Evolutionary conservation across 2,888 invertebrate genomes (phyloP).

Genomic region (Rhamnusium bicolor): DNA sequence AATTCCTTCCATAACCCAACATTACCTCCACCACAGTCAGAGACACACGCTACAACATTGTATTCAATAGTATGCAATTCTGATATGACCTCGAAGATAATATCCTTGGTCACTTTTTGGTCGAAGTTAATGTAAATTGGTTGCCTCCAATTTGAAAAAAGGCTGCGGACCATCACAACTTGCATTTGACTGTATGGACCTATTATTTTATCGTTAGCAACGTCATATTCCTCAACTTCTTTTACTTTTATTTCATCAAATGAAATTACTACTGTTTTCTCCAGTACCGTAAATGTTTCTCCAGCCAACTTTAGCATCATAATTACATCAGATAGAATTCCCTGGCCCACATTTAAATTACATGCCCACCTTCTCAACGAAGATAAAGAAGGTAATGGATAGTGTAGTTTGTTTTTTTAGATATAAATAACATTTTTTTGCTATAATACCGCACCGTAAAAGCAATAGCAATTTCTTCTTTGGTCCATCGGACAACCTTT

Average conservation of each 20-base stretch:
- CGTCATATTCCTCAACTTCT: slow-evolving; percentile 43
- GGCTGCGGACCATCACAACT: slow-evolving; percentile 3
- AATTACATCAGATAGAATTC: slow-evolving; percentile 40
- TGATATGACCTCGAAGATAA: not conserved
- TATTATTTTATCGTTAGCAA: slow-evolving; percentile 43
- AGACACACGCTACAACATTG: slow-evolving; percentile 25
- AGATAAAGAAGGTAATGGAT: slow-evolving; percentile 48
- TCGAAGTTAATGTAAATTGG: not conserved
- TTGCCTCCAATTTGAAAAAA: slow-evolving; percentile 9
- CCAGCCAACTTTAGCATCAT: not conserved
- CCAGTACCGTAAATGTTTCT: not conserved
- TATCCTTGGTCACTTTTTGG: not conserved
- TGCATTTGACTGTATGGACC: slow-evolving; percentile 28
- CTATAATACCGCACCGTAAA: slow-evolving; percentile 50
- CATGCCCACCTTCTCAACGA: slow-evolving; percentile 46
- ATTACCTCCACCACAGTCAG: slow-evolving; percentile 24
- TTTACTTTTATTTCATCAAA: slow-evolving; percentile 47
- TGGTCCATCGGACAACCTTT: slow-evolving; percentile 32
- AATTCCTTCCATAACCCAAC: slow-evolving; percentile 25
- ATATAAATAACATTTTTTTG: slow-evolving; percentile 44
- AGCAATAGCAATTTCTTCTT: slow-evolving; percentile 42
- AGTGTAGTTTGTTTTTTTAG: slow-evolving; percentile 44
- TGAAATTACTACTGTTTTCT: slow-evolving; percentile 39
- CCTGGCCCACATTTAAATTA: slow-evolving; percentile 41
- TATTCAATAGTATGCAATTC: slow-evolving; percentile 13